Conservation (phyloP, 2,113 vertebrate genomes). For the Uropsilus gracilis region DNA sequence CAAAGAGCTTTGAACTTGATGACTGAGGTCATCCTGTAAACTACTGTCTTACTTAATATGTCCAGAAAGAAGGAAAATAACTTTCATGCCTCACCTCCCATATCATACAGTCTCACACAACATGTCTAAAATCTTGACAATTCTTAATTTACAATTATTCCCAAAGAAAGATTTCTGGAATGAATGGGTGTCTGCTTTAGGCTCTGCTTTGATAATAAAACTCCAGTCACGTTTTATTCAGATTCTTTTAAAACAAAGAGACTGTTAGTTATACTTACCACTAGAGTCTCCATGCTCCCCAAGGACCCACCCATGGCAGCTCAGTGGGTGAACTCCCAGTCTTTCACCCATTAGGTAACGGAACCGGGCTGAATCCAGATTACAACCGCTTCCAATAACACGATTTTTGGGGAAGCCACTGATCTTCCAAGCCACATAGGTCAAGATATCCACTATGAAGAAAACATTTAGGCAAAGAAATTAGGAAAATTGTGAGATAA, state of each 20-base stretch:
- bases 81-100: background rate
- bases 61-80: background rate
- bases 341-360: constrained; percentile 96
- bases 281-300: constrained; percentile 98
- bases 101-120: background rate
- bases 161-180: constrained; percentile 8
- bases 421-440: constrained; percentile 99
- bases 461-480: constrained; percentile 41
- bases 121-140: constrained; percentile 7
- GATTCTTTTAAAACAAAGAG: background rate
- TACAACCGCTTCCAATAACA: constrained; percentile 97
- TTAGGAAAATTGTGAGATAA: too few species aligned
- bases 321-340: constrained; percentile 92
- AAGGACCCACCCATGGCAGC: constrained; percentile 97
- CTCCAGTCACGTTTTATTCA: background rate
- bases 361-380: constrained; percentile 97
- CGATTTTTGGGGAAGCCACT: constrained; percentile 97
- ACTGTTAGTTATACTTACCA: constrained; percentile 85
- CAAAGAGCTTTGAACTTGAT: constrained; percentile 78
- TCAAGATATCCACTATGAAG: constrained; percentile 94
- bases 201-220: background rate
- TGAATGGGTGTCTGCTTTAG: background rate
- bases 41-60: background rate
- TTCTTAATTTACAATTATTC: constrained; percentile 3
- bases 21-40: background rate